Evolutionary conservation across 2,113 vertebrate species (phyloP).

Genomic region (Poecilia latipinna): DNA sequence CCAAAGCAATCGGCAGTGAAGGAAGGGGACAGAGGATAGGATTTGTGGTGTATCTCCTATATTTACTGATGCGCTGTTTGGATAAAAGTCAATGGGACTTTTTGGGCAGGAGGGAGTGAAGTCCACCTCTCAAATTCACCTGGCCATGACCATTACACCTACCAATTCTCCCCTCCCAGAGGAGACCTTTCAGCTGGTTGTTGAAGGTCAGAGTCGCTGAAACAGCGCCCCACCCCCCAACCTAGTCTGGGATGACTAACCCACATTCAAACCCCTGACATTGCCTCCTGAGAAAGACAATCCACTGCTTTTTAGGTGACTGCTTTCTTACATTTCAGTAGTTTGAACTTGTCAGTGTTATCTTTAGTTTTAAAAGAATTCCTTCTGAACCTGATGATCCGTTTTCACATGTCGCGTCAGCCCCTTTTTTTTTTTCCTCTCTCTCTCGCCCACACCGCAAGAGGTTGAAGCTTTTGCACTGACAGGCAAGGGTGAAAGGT

Average conservation of each 20-base stretch:
- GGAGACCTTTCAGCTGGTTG: constrained; percentile 67
- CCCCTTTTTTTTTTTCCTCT: not conserved
- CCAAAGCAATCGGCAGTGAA: constrained; percentile 22
- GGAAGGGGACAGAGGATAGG: not conserved
- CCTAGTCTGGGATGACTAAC: constrained; percentile 49
- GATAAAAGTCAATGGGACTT: constrained; percentile 16
- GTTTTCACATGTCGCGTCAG: not conserved
- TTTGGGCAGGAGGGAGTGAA: constrained; percentile 24
- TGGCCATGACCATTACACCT: constrained; percentile 19
- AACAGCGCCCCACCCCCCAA: constrained; percentile 51
- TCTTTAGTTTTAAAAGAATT: not conserved
- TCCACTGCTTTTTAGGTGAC: not conserved
- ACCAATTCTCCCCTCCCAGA: constrained; percentile 39
- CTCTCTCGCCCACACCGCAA: constrained; percentile 13
- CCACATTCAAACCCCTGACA: constrained; percentile 59
- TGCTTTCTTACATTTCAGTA: constrained; percentile 5
- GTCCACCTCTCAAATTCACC: constrained; percentile 26
- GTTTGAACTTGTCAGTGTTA: constrained; percentile 3
- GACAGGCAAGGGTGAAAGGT: constrained; percentile 64
- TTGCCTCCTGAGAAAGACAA: constrained; percentile 2
- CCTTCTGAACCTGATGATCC: not conserved
- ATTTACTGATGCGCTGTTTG: constrained; percentile 30
- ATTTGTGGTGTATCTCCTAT: constrained; percentile 22
- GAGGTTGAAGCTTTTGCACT: constrained; percentile 52
- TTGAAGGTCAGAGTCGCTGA: constrained; percentile 65